Evolutionary conservation across 2,888 invertebrate genomes (phyloP), one percentile per base, ranked within the genome.

Genomic region (Cinara cedri): DNA sequence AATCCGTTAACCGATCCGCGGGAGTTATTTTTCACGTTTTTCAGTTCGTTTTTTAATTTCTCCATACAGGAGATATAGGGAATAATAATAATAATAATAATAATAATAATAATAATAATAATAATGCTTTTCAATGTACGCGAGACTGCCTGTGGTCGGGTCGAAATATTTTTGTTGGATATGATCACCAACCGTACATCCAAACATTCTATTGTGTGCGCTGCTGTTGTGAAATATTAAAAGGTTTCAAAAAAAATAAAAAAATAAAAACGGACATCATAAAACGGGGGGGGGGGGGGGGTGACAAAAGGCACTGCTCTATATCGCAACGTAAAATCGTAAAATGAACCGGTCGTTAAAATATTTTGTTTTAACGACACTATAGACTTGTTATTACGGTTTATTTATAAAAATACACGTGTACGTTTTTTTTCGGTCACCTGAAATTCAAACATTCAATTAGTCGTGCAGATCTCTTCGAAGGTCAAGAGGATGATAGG

Each of bases 101-200:
- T n/a, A n/a, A n/a, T n/a, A n/a, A n/a, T n/a, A n/a, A n/a, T n/a
- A n/a, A n/a, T n/a, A 26, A 54, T 44, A 54, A 65, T 24, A 26
- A 46, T 14, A 57, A 68, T 57, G 66, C 57, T 76, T 76, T 68
- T 57, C 57, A 68, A 68, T 66, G 55, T 66, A 55, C 55, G 34
- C 6, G 26, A 66, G 66, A 68, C 57, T 46, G 76, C 76, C 66
- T 76, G 76, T 34, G 66, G 76, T 68, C 49, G 34, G 26, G 57
- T 76, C 16, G 46, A 57, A 55, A 46, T 11, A 57, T 26, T 57
- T 57, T 19, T 57, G 46, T 26, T 66, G 66, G 66, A 76, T 68
- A 76, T 57, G 57, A 76, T 54, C 21, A 19, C 63, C 16, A 42
- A 65, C 66, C 66, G 55, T 68, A 68, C 46, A 68, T 75, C 75